These are phyloP conservation scores for Berghia stephanieae DNA, from an alignment of 1,140 invertebrate genomes.

Conservation along the genomic window DNA sequence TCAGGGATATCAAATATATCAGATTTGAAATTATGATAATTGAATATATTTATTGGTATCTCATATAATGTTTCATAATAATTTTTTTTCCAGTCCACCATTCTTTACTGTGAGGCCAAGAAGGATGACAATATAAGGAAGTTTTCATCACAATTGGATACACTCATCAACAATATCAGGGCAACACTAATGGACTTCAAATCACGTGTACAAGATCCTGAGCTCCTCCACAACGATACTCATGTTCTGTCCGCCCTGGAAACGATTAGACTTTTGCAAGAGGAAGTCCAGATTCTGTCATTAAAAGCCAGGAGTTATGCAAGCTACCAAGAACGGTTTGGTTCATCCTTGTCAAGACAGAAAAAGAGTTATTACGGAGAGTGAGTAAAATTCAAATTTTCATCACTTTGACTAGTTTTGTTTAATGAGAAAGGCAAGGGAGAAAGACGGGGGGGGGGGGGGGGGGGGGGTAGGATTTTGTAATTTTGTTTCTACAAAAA, in stretches of 20 bases:
- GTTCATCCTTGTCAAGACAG: slow-evolving; percentile 54
- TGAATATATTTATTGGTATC: not conserved
- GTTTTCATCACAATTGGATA: slow-evolving; percentile 63
- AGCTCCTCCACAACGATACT: slow-evolving; percentile 59
- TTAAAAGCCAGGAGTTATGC: slow-evolving; percentile 60
- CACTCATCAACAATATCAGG: slow-evolving; percentile 57
- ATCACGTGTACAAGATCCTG: slow-evolving; percentile 59
- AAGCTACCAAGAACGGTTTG: slow-evolving; percentile 66
- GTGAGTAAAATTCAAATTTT: slow-evolving; percentile 44
- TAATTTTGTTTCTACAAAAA: too few species aligned
- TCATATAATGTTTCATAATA: not conserved
- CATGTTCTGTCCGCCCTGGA: slow-evolving; percentile 59
- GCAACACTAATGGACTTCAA: slow-evolving; percentile 59
- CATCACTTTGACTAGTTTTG: not conserved
- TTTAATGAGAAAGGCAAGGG: not conserved
- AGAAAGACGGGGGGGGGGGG: too few species aligned
- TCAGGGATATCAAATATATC: too few species aligned
- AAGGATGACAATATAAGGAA: slow-evolving; percentile 67
- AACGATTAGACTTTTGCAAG: slow-evolving; percentile 56
- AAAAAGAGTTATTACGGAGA: slow-evolving; percentile 56
- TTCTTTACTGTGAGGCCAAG: slow-evolving; percentile 66
- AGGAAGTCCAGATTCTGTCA: slow-evolving; percentile 58
- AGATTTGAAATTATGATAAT: too few species aligned
- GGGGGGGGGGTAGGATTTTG: too few species aligned
- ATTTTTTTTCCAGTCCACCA: slow-evolving; percentile 52